Conservation (phyloP, 2,113 vertebrate genomes). For the Cyanocitta stelleri region DNA sequence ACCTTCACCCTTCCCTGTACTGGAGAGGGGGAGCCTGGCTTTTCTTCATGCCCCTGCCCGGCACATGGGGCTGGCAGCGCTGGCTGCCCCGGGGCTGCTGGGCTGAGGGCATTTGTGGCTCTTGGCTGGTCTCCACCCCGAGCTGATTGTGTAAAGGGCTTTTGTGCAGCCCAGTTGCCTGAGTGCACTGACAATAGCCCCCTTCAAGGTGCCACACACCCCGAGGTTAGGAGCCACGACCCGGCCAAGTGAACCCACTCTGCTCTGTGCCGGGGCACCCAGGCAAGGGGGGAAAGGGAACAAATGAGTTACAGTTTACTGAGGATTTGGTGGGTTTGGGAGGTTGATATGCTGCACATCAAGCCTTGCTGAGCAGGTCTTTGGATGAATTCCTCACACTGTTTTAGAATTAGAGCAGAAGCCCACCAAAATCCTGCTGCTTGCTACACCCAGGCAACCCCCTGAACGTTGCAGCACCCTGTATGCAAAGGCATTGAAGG, state of each 20-base stretch:
- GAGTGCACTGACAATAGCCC: background rate
- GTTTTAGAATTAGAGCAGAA: background rate
- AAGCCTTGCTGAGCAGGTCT: background rate
- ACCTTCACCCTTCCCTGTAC: accelerated
- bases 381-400: background rate
- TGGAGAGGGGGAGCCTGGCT: background rate
- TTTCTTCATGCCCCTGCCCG: accelerated
- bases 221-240: background rate
- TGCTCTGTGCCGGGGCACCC: accelerated
- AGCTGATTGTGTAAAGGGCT: background rate
- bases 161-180: background rate
- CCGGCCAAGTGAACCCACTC: background rate
- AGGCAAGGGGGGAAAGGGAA: background rate
- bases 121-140: background rate
- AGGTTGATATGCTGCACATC: background rate
- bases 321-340: background rate
- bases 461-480: accelerated
- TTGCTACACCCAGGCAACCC: background rate
- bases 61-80: accelerated
- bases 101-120: background rate
- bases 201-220: background rate
- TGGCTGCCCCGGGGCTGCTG: accelerated
- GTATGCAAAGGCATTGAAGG: background rate
- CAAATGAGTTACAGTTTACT: background rate
- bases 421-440: background rate